phyloP scores from a whole-genome alignment of 2,888 invertebrate species.

The Archips crataeganus region DNA sequence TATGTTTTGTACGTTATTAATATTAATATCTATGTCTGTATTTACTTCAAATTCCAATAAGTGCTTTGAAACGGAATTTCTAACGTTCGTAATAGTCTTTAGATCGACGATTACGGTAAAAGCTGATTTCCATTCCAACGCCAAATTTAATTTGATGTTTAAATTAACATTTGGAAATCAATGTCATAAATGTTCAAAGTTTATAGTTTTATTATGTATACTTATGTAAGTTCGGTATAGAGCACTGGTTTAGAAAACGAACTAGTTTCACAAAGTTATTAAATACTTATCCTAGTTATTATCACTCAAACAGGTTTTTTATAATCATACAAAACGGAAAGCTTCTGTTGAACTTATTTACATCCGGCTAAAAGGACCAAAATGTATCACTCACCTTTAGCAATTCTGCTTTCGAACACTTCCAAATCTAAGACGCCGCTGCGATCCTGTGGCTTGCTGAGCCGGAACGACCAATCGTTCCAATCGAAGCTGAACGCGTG shows the following conservation, averaged over 20 bases:
- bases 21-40: slow-evolving; percentile 18
- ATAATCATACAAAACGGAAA: not conserved
- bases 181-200: not conserved
- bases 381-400: slow-evolving; percentile 66
- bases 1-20: slow-evolving; percentile 17
- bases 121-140: not conserved
- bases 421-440: slow-evolving; percentile 81
- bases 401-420: slow-evolving; percentile 75
- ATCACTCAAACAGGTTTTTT: not conserved
- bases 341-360: not conserved
- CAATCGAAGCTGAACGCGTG: slow-evolving; percentile 85
- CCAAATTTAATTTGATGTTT: not conserved
- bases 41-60: slow-evolving; percentile 10
- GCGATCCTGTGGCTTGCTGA: slow-evolving; percentile 77
- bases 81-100: not conserved
- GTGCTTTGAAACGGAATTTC: not conserved
- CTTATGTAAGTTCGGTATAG: not conserved
- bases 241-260: not conserved
- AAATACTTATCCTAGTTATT: not conserved
- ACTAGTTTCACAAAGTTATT: not conserved
- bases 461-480: slow-evolving; percentile 81
- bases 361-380: too few species aligned
- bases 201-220: not conserved
- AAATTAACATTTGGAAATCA: slow-evolving; percentile 2
- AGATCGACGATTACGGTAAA: not conserved